Conservation (phyloP, 2,888 invertebrate species). For the Eilema caniola region DNA sequence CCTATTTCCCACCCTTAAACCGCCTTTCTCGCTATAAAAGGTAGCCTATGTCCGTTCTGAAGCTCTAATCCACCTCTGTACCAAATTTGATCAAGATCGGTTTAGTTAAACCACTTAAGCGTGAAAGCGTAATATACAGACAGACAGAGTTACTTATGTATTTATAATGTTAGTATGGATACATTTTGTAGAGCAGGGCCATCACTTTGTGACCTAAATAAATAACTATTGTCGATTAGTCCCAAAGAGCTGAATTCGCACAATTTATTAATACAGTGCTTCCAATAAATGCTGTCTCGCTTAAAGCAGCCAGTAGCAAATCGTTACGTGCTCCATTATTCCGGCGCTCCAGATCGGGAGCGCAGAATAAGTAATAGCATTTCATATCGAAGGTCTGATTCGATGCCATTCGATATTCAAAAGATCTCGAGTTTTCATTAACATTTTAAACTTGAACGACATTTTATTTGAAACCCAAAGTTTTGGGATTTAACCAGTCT, state of each 20-base stretch:
- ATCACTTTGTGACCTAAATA: background rate
- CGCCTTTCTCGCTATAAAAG: too few species aligned
- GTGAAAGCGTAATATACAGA: too few species aligned
- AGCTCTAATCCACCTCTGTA: too few species aligned
- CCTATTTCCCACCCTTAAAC: too few species aligned
- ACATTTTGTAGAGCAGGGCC: too few species aligned
- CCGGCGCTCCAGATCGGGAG: background rate
- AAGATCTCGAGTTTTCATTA: background rate
- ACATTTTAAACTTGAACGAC: background rate
- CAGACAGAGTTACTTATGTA: too few species aligned
- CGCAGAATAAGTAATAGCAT: background rate
- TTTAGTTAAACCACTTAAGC: too few species aligned
- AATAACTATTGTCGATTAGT: background rate
- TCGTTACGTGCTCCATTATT: slow-evolving; percentile 10
- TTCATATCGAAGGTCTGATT: background rate
- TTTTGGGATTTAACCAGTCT: background rate
- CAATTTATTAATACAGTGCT: background rate
- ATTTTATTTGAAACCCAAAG: background rate
- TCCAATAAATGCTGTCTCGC: background rate
- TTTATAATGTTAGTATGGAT: too few species aligned
- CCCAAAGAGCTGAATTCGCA: background rate
- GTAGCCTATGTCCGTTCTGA: too few species aligned
- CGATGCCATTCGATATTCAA: background rate
- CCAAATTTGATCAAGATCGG: too few species aligned
- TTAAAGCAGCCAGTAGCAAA: background rate